These are phyloP conservation scores for Bubo scandiacus DNA, from an alignment of 2,113 vertebrate species.

Conservation along the genomic window DNA sequence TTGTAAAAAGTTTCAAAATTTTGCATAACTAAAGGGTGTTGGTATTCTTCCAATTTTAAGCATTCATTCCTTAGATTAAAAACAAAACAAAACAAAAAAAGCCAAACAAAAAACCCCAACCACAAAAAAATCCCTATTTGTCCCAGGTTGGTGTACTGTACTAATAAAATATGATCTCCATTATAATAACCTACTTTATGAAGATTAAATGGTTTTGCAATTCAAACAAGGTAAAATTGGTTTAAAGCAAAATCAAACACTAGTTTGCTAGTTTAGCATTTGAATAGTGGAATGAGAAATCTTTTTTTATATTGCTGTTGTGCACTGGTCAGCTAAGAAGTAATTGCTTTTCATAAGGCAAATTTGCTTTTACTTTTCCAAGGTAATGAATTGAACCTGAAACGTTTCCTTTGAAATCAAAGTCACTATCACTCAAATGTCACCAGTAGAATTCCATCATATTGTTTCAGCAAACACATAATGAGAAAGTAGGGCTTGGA, in stretches of 20 bases:
- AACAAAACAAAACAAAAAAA: not conserved
- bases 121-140: not conserved
- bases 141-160: constrained; percentile 55
- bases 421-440: constrained; percentile 88
- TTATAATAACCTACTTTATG: constrained; percentile 86
- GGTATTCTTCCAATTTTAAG: not conserved
- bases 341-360: constrained; percentile 99
- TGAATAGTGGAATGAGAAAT: constrained; percentile 84
- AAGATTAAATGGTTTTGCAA: constrained; percentile 87
- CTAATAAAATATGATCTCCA: constrained; percentile 79
- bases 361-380: constrained; percentile 97
- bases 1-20: not conserved
- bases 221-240: constrained; percentile 85
- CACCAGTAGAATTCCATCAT: constrained; percentile 87
- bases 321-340: constrained; percentile 89
- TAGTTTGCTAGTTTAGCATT: constrained; percentile 80
- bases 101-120: not conserved
- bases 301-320: constrained; percentile 82
- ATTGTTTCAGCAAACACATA: constrained; percentile 85
- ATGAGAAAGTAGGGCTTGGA: constrained; percentile 75
- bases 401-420: constrained; percentile 88
- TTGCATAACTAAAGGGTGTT: not conserved
- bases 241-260: constrained; percentile 85
- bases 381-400: constrained; percentile 96
- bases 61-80: not conserved